Percentiles rank a stretch among this genome's conserved stretches.
Conservation (phyloP, 2,797 vertebrate species). For the Rhinatrema bivittatum region DNA sequence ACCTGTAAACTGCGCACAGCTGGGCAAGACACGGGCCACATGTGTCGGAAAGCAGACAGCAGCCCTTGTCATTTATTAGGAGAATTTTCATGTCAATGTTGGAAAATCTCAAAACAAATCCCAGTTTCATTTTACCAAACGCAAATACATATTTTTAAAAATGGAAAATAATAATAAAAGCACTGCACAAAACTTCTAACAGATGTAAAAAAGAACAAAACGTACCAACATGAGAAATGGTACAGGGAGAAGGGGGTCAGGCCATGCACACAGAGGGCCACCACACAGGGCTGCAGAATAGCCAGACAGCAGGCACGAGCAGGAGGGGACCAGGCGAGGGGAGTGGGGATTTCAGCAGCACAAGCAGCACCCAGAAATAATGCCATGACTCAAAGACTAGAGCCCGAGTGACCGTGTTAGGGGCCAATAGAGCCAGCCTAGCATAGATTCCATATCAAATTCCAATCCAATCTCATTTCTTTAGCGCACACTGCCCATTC, state of each 20-base stretch:
- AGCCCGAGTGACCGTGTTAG: constrained; percentile 32
- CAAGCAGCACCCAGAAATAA: constrained; percentile 62
- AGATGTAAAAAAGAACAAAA: constrained; percentile 16
- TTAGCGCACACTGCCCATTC: constrained; percentile 17
- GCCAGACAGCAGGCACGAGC: constrained; percentile 24
- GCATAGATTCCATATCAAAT: constrained; percentile 7
- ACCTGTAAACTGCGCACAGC: no score
- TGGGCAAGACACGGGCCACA: no score
- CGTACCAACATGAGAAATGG: background rate
- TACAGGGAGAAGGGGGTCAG: background rate
- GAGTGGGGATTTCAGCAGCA: constrained; percentile 37
- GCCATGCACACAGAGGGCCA: constrained; percentile 3
- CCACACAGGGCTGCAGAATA: constrained; percentile 36
- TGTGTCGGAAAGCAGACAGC: constrained; percentile 19
- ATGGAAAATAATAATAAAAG: constrained; percentile 8
- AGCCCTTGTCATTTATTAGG: constrained; percentile 29
- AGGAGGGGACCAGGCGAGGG: constrained; percentile 9
- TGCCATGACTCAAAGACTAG: constrained; percentile 46
- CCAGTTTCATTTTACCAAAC: constrained; percentile 29
- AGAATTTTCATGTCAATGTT: constrained; percentile 16
- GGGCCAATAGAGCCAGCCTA: constrained; percentile 20
- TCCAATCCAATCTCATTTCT: constrained; percentile 5
- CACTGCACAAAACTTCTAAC: constrained; percentile 15
- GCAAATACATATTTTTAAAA: no score
- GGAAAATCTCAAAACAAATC: constrained; percentile 46